Percentiles rank a stretch among this genome's conserved stretches.
Conservation (phyloP, 2,888 invertebrate genomes). For the Drosophila mimica region DNA sequence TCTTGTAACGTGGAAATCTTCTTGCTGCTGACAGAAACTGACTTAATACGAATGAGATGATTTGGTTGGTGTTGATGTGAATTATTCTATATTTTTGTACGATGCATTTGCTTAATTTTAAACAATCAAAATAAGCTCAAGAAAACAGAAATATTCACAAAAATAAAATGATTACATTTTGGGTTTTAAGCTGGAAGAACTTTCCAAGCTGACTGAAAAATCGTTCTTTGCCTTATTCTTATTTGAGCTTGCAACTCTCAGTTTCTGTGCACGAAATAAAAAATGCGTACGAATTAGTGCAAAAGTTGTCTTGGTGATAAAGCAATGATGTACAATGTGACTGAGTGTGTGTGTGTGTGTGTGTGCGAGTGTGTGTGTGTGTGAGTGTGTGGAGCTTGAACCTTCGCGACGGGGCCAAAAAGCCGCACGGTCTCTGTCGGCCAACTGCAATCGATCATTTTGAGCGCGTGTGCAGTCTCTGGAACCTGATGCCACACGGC, state of each 20-base stretch:
- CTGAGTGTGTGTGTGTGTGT: constrained; percentile 2
- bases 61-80: no score
- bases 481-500: constrained; percentile 74
- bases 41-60: background rate
- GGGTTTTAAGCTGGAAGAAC: background rate
- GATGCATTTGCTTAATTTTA: background rate
- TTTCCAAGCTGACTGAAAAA: background rate
- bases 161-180: background rate
- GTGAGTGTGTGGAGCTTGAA: constrained; percentile 24
- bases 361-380: background rate
- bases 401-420: constrained; percentile 54
- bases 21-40: background rate
- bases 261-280: constrained; percentile 18
- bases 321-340: constrained; percentile 55
- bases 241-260: constrained; percentile 22
- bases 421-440: constrained; percentile 30
- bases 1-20: background rate
- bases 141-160: background rate
- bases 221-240: background rate
- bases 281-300: constrained; percentile 66
- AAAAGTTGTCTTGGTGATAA: constrained; percentile 73
- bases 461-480: constrained; percentile 72
- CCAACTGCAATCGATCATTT: constrained; percentile 70
- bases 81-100: background rate
- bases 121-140: background rate